Base-by-base conservation (phyloP, 2,888 invertebrate species). In the Trachelus iudaicus region DNA sequence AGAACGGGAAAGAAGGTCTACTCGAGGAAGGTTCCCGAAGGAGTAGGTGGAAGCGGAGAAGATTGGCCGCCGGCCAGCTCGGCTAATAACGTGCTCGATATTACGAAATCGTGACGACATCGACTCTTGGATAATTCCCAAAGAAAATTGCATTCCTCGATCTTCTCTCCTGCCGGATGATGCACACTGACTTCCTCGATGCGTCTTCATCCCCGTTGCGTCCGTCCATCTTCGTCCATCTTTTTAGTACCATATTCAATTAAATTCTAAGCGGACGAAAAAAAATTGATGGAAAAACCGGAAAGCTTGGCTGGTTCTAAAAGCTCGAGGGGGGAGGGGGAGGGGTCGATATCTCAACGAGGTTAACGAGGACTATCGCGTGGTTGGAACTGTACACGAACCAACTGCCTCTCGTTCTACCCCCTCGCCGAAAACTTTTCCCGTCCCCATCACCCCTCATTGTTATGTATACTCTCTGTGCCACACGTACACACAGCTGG, bases 11-110 rank as follows among this genome's bases (percentile, higher is more conserved):
- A 69, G 30, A 69, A 11, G 69, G 12, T 69, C 69, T 69, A 33
- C 69, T 69, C 69, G 69, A 15, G 15, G n/a, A 69, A 69, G 33
- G 69, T 33, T 69, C 71, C 71, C 71, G 71, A 33, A 31, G 33
- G 33, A 71, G 33, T 76, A 76, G 76, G 77, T 75, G 80, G 77
- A 81, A 79, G 75, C 79, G 73, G 78, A 73, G 75, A 77, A 68
- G 31, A 33, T 83, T 87, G 88, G 88, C 85, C 69, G 40, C 56
- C 69, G 76, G 86, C 87, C 88, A 87, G 83, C 75, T 74, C 69
- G 78, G 82, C 84, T 87, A 86, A 87, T 87, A 86, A 86, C 83
- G 82, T 82, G 69, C 69, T 79, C 83, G 79, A 84, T 85, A 84
- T 88, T 87, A 84, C 85, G 85, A 87, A 86, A 88, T 86, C 73